Conservation (phyloP, 2,888 invertebrate species). For the Heliconius charithonia region DNA sequence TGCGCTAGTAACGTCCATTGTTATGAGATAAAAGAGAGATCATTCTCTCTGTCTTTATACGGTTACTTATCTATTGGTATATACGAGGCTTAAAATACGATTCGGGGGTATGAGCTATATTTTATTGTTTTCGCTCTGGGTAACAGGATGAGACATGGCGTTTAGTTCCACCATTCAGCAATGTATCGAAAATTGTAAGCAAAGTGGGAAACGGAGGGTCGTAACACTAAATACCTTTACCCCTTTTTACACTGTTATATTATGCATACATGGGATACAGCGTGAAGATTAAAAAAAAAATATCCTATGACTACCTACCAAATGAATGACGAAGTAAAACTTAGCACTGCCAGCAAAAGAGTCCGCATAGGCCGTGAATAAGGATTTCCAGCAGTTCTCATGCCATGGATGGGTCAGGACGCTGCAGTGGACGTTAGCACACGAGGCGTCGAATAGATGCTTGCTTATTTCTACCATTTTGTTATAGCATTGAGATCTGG, state of each 20-base stretch:
- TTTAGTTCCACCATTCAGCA: too few species aligned
- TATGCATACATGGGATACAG: not conserved
- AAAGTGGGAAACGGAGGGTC: too few species aligned
- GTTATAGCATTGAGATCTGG: not conserved
- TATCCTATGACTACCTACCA: conserved; percentile 58
- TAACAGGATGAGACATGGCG: too few species aligned
- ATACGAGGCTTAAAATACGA: too few species aligned
- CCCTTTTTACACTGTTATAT: too few species aligned
- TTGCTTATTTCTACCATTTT: conserved; percentile 76
- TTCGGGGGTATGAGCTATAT: too few species aligned
- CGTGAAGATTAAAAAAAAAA: not conserved
- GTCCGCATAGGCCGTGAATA: conserved; percentile 53
- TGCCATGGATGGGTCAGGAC: conserved; percentile 73
- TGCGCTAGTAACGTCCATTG: conserved; percentile 8
- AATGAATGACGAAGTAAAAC: conserved; percentile 73
- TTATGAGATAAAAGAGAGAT: not conserved
- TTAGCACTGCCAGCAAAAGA: conserved; percentile 73
- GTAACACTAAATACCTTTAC: not conserved
- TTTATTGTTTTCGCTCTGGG: too few species aligned
- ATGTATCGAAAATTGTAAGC: too few species aligned
- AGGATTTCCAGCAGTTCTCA: conserved; percentile 60
- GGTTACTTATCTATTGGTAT: not conserved
- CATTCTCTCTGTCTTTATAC: not conserved
- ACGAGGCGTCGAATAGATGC: conserved; percentile 65
- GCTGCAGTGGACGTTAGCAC: conserved; percentile 61